These are phyloP conservation scores for Laupala kohalensis DNA, from an alignment of 1,140 invertebrate genomes.

Conservation along the genomic window DNA sequence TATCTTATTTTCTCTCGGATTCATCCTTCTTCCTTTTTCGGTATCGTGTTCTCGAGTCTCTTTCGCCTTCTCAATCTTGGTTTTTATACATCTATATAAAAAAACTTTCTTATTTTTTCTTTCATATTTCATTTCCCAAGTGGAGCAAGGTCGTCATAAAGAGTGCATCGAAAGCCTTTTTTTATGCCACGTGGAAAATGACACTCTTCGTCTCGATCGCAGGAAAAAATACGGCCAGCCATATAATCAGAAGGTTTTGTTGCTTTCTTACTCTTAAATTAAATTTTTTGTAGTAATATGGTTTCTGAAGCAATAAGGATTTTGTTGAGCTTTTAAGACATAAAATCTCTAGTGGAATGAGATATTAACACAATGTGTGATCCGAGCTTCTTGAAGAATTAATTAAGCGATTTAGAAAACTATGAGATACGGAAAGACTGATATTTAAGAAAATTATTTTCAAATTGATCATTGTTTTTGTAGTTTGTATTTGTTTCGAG, in stretches of 20 bases:
- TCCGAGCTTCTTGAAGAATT: no score
- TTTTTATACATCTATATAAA: neutral
- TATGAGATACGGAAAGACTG: no score
- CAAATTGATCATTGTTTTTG: no score
- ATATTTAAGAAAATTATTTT: no score
- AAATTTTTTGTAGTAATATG: no score
- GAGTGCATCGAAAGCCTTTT: neutral
- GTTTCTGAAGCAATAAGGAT: no score
- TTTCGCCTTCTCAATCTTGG: neutral
- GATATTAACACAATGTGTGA: no score
- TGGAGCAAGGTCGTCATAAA: neutral
- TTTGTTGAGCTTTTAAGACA: no score
- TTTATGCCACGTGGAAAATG: neutral
- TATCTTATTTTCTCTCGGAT: neutral
- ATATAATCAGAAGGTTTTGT: neutral
- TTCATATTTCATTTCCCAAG: neutral
- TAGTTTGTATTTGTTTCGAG: no score
- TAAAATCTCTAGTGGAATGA: no score
- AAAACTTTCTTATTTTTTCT: neutral
- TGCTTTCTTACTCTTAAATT: neutral
- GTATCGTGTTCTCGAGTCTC: neutral
- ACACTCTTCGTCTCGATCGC: neutral
- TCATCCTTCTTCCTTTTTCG: neutral
- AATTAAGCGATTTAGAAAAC: no score
- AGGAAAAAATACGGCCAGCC: neutral